phyloP scores from a whole-genome alignment of 2,797 vertebrate genomes.

The Oreonectes daqikongensis region DNA sequence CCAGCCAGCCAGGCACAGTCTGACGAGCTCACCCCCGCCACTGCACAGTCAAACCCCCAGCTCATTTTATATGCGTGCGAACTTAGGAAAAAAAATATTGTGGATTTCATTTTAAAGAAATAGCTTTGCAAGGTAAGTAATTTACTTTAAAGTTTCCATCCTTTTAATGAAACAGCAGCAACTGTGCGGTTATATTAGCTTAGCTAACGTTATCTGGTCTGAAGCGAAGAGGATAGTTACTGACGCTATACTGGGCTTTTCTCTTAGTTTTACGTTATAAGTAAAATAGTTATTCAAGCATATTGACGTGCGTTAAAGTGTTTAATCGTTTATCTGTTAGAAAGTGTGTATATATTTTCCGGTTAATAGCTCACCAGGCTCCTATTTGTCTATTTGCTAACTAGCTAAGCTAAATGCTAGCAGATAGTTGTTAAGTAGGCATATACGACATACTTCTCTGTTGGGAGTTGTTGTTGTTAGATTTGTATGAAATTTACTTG shows the following conservation, averaged over 20 bases:
- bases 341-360: neutral
- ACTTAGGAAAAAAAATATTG: neutral
- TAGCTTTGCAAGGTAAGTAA: slow-evolving; percentile 24
- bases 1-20: neutral
- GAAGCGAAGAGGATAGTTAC: neutral
- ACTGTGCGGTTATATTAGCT: slow-evolving; percentile 29
- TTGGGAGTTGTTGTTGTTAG: neutral
- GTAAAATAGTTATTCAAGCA: neutral
- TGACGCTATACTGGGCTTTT: neutral
- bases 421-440: slow-evolving; percentile 30
- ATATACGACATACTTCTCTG: neutral
- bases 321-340: neutral
- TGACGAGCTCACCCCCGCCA: neutral
- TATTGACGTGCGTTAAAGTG: neutral
- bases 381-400: neutral
- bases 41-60: neutral
- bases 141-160: slow-evolving; percentile 2
- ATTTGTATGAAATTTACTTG: neutral
- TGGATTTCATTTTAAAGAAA: slow-evolving; percentile 1
- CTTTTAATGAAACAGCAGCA: neutral
- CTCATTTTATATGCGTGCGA: neutral
- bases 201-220: slow-evolving; percentile 22
- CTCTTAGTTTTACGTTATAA: neutral
- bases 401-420: slow-evolving; percentile 43
- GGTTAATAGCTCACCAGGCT: neutral